A percentile compares a stretch with the other conserved stretches of the same genome.
Evolutionary conservation across 2,888 invertebrate genomes (phyloP).

Genomic region (Sarcophaga caerulescens): DNA sequence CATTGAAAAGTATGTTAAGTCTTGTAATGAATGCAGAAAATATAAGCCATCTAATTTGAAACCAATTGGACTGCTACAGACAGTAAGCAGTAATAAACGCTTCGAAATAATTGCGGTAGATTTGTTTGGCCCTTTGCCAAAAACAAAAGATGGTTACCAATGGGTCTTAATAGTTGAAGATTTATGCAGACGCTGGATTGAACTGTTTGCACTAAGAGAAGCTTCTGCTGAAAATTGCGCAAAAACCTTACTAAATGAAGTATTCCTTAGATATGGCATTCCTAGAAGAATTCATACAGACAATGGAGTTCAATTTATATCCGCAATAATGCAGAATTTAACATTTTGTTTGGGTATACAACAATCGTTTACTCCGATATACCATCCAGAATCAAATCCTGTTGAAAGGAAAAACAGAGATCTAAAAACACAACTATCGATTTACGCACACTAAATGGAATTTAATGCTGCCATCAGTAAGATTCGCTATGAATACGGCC

Average conservation of each 20-base stretch:
- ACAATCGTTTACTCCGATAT: slow-evolving; percentile 26
- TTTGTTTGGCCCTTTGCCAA: no score
- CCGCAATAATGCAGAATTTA: slow-evolving; percentile 19
- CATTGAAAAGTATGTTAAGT: no score
- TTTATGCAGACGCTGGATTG: slow-evolving; percentile 59
- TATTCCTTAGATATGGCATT: slow-evolving; percentile 48
- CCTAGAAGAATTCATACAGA: slow-evolving; percentile 47
- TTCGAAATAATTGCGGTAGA: no score
- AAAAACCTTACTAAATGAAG: slow-evolving; percentile 46
- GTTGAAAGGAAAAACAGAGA: slow-evolving; percentile 28
- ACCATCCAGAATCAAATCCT: slow-evolving; percentile 33
- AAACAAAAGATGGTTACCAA: slow-evolving; percentile 29
- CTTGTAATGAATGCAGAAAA: no score
- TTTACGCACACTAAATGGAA: slow-evolving; percentile 51
- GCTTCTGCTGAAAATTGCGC: slow-evolving; percentile 51
- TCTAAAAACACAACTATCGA: slow-evolving; percentile 11
- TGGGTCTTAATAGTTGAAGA: slow-evolving; percentile 45
- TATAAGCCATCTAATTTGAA: no score
- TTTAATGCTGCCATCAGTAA: slow-evolving; percentile 69
- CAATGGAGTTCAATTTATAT: slow-evolving; percentile 50
- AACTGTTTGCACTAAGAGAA: slow-evolving; percentile 45
- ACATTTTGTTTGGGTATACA: slow-evolving; percentile 18
- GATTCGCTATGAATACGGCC: slow-evolving; percentile 65
- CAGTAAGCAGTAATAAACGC: no score
- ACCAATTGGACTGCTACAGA: no score